Evolutionary conservation across 2,888 invertebrate species (phyloP).

Genomic region (Listrodromus nycthemerus): DNA sequence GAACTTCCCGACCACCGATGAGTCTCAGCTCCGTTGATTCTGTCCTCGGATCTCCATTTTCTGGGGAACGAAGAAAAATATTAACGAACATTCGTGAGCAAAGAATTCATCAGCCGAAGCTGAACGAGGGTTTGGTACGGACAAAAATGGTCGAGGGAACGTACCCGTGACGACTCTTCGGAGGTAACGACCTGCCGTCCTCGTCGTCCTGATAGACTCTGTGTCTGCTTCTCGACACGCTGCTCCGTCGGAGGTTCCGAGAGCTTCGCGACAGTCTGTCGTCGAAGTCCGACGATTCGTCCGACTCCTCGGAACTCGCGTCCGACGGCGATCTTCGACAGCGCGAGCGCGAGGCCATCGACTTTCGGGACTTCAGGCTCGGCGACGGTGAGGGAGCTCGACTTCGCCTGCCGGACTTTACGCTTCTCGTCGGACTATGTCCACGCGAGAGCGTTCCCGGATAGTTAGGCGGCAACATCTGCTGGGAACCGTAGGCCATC

Average conservation of each 20-base stretch:
- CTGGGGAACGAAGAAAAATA: conserved; percentile 42
- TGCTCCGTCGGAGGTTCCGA: conserved; percentile 80
- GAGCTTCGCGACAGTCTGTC: conserved; percentile 82
- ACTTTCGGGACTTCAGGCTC: conserved; percentile 90
- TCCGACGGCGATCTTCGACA: conserved; percentile 83
- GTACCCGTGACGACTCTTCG: conserved; percentile 78
- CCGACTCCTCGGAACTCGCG: conserved; percentile 84
- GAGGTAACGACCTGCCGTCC: conserved; percentile 68
- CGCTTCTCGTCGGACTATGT: conserved; percentile 81
- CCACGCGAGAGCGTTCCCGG: conserved; percentile 87
- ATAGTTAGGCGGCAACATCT: conserved; percentile 83
- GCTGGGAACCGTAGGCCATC: conserved; percentile 78
- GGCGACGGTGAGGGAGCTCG: conserved; percentile 89
- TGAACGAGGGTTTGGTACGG: background rate
- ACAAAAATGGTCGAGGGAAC: conserved; percentile 32
- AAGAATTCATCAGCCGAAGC: background rate
- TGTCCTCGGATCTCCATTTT: conserved; percentile 80
- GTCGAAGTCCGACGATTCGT: conserved; percentile 88
- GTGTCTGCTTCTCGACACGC: conserved; percentile 72
- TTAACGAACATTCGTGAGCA: background rate
- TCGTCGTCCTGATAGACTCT: conserved; percentile 78
- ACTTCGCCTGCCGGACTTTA: conserved; percentile 79
- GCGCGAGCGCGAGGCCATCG: conserved; percentile 86
- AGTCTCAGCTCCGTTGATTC: conserved; percentile 76
- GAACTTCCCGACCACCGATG: conserved; percentile 77